A percentile compares a stretch with the other conserved stretches of the same genome.
phyloP scores from a whole-genome alignment of 2,888 invertebrate species.

The Sphecodes monilicornis region DNA sequence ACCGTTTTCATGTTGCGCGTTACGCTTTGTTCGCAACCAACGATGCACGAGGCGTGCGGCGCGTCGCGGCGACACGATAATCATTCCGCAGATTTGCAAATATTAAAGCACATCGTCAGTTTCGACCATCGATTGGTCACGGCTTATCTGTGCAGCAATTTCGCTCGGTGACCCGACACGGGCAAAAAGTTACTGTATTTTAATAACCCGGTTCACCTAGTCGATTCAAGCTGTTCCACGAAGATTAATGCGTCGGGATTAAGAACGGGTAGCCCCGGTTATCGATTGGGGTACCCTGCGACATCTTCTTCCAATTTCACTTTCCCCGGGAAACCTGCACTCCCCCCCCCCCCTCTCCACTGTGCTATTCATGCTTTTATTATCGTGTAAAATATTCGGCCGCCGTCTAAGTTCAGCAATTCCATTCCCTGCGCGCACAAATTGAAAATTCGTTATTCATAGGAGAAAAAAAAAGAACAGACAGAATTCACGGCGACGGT shows the following conservation, averaged over 20 bases:
- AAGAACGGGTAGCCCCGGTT: conserved; percentile 34
- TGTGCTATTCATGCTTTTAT: conserved; percentile 54
- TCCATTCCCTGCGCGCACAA: conserved; percentile 32
- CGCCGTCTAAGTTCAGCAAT: conserved; percentile 6
- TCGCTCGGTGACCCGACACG: neutral
- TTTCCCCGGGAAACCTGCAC: neutral
- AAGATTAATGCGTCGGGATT: conserved; percentile 53
- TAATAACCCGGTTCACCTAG: conserved; percentile 55
- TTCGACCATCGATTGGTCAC: conserved; percentile 42
- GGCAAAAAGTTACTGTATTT: conserved; percentile 51
- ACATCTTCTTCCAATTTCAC: conserved; percentile 32
- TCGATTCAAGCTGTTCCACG: conserved; percentile 34
- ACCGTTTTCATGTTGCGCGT: conserved; percentile 8
- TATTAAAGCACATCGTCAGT: conserved; percentile 38
- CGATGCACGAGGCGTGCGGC: conserved; percentile 9
- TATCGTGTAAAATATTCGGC: conserved; percentile 47
- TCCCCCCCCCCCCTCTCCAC: neutral
- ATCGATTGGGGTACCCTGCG: conserved; percentile 41
- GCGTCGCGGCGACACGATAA: conserved; percentile 41
- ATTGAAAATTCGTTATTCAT: conserved; percentile 64
- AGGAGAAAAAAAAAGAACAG: conserved; percentile 24
- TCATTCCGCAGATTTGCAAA: conserved; percentile 52
- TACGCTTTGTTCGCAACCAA: neutral
- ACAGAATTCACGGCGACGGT: conserved; percentile 8
- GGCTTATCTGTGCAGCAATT: conserved; percentile 43